Conservation (phyloP, 2,888 invertebrate species). For the Augiades crinisus region DNA sequence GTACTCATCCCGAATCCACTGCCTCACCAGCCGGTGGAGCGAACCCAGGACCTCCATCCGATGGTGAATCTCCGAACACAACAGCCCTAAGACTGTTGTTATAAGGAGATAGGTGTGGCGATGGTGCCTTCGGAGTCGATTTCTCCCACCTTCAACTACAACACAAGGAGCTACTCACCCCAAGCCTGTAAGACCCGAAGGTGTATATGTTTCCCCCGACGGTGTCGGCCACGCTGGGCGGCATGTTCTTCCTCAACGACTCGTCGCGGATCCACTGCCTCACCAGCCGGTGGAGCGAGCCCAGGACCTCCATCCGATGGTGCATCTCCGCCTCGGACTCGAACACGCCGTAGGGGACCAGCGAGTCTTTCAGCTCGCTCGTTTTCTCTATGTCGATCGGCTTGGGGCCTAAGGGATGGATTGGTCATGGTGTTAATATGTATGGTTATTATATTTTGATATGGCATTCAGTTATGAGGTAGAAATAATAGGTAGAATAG, state of each 20-base stretch:
- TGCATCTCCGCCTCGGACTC: constrained; percentile 95
- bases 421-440: too few species aligned
- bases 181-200: constrained; percentile 98
- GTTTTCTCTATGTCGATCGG: constrained; percentile 88
- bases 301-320: constrained; percentile 92
- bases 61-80: constrained; percentile 94
- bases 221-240: constrained; percentile 92
- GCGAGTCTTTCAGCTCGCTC: constrained; percentile 87
- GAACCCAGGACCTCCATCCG: constrained; percentile 92
- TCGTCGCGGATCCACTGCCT: constrained; percentile 97
- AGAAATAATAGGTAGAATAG: too few species aligned
- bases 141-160: too few species aligned
- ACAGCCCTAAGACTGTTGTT: too few species aligned
- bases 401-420: constrained; percentile 89
- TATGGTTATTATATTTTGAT: too few species aligned
- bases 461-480: too few species aligned
- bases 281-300: constrained; percentile 93
- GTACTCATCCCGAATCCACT: constrained; percentile 96
- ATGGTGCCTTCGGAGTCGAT: too few species aligned
- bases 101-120: too few species aligned
- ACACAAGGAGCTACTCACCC: constrained; percentile 81
- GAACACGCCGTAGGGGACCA: constrained; percentile 93
- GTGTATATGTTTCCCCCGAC: constrained; percentile 99
- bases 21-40: constrained; percentile 93
- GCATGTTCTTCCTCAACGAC: constrained; percentile 94